These are phyloP conservation scores for Caradrina kadenii DNA, from an alignment of 2,888 invertebrate genomes.

Conservation along the genomic window DNA sequence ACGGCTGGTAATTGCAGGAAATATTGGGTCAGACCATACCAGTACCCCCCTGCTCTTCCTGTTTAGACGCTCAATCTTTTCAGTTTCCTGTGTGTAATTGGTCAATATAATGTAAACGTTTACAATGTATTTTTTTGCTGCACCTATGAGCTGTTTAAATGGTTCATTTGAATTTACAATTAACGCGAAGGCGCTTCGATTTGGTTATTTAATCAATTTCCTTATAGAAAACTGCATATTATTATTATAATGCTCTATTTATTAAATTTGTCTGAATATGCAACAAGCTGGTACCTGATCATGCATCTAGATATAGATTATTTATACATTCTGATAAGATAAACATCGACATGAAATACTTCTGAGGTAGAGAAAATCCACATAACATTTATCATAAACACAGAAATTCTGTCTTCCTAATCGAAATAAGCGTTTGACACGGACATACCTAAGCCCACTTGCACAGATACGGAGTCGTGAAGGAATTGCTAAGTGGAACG, in stretches of 20 bases:
- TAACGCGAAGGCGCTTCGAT: constrained; percentile 13
- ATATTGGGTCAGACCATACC: constrained; percentile 62
- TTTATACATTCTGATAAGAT: constrained; percentile 7
- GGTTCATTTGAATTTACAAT: constrained; percentile 29
- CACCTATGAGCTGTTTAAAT: constrained; percentile 22
- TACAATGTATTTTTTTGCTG: constrained; percentile 47
- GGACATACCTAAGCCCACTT: constrained; percentile 16
- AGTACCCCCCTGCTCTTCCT: constrained; percentile 60
- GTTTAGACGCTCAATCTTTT: constrained; percentile 56
- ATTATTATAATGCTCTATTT: constrained; percentile 25
- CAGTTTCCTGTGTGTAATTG: constrained; percentile 59
- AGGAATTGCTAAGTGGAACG: constrained; percentile 66
- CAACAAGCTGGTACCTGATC: neutral
- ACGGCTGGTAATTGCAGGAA: constrained; percentile 75
- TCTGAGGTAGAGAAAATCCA: neutral
- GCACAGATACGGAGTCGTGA: constrained; percentile 32
- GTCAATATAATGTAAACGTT: constrained; percentile 52
- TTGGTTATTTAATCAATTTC: constrained; percentile 41
- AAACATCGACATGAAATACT: too few species aligned
- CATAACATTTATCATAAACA: neutral
- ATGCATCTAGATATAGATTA: neutral
- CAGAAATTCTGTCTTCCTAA: constrained; percentile 12
- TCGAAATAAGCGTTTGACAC: constrained; percentile 23
- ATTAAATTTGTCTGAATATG: constrained; percentile 24
- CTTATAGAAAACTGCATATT: constrained; percentile 18